Conservation (phyloP, 2,113 vertebrate genomes). For the Cairina moschata region DNA sequence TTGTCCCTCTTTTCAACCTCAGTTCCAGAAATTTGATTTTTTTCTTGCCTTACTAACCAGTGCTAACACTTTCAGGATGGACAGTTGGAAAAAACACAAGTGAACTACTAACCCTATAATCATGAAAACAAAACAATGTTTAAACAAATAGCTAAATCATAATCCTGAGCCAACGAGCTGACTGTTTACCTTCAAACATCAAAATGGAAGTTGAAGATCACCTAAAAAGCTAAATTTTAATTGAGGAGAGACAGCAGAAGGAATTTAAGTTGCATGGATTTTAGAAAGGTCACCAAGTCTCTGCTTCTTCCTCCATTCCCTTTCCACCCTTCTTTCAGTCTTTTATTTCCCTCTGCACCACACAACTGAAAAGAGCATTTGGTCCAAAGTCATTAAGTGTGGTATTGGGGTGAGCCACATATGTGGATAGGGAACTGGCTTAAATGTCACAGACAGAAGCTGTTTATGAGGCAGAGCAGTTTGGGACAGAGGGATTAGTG, state of each 20-base stretch:
- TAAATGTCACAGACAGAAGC: conserved; percentile 63
- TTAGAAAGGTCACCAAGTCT: conserved; percentile 21
- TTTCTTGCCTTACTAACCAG: not conserved
- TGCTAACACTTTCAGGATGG: not conserved
- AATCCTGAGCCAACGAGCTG: not conserved
- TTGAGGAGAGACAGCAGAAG: not conserved
- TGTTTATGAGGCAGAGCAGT: conserved; percentile 62
- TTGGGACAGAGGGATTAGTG: conserved; percentile 54
- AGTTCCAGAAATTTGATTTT: not conserved
- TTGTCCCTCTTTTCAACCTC: not conserved
- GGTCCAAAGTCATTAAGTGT: conserved; percentile 54
- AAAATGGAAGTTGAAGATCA: not conserved
- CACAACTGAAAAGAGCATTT: conserved; percentile 45
- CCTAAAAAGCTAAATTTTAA: not conserved
- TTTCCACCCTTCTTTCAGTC: not conserved
- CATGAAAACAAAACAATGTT: not conserved
- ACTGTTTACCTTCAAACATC: not conserved
- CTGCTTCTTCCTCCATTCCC: not conserved
- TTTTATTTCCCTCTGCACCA: conserved; percentile 59
- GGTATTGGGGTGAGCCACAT: conserved; percentile 51
- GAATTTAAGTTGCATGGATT: not conserved
- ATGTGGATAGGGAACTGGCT: conserved; percentile 43
- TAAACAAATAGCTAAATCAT: not conserved
- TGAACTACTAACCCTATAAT: not conserved
- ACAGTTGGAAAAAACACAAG: not conserved